Evolutionary conservation across 2,888 invertebrate genomes (phyloP).

Genomic region (Lasioglossum oenotherae): DNA sequence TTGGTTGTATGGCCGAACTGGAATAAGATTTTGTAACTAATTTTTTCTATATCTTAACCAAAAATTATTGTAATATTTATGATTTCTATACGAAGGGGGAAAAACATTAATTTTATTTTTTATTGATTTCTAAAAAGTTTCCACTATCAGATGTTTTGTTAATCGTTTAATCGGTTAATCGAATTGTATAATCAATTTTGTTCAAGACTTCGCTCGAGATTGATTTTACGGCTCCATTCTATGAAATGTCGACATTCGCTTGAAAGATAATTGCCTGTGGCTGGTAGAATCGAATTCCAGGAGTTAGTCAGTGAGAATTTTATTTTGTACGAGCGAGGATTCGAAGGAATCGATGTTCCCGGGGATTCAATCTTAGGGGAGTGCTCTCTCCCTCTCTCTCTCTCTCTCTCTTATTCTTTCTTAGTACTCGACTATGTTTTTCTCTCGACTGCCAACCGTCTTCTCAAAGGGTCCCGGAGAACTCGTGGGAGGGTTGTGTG

Average conservation of each 20-base stretch:
- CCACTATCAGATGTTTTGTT: too few species aligned
- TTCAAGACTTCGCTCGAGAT: too few species aligned
- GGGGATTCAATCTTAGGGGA: not conserved
- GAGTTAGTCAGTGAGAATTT: not conserved
- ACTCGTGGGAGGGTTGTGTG: conserved; percentile 15
- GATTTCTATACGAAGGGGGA: too few species aligned
- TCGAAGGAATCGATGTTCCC: not conserved
- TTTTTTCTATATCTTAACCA: too few species aligned
- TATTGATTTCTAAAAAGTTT: too few species aligned
- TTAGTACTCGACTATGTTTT: not conserved
- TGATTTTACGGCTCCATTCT: not conserved
- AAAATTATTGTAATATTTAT: too few species aligned
- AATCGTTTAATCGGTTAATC: too few species aligned
- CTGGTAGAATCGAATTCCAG: not conserved
- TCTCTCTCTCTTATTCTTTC: not conserved
- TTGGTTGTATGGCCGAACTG: too few species aligned
- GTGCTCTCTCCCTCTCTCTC: not conserved
- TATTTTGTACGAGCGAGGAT: not conserved
- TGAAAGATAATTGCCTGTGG: not conserved
- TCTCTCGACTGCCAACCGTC: too few species aligned
- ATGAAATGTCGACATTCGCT: not conserved
- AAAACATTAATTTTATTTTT: too few species aligned
- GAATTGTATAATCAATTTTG: too few species aligned
- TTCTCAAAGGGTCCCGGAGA: not conserved
- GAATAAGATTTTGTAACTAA: too few species aligned